These are phyloP conservation scores for Diorhabda sublineata DNA, from an alignment of 1,140 invertebrate genomes.

Conservation along the genomic window DNA sequence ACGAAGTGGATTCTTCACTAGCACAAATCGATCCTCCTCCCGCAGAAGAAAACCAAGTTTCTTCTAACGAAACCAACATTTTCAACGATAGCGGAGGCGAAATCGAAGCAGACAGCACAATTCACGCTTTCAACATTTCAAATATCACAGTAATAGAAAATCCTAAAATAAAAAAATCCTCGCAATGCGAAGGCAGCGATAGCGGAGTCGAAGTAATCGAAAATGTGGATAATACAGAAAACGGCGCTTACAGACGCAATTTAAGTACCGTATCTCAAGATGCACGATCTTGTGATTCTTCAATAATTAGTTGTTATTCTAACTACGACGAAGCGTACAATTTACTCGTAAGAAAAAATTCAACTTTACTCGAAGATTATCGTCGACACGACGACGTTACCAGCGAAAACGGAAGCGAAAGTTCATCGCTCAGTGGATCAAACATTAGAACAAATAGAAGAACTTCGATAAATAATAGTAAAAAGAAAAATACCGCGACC, in stretches of 20 bases:
- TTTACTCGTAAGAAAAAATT: conserved; percentile 50
- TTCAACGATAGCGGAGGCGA: conserved; percentile 23
- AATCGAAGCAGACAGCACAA: conserved; percentile 31
- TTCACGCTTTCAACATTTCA: conserved; percentile 36
- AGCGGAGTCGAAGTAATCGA: conserved; percentile 70
- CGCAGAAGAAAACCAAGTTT: not conserved
- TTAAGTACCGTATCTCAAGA: conserved; percentile 58
- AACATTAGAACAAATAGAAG: conserved; percentile 38
- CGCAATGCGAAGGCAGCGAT: conserved; percentile 63
- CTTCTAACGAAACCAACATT: not conserved
- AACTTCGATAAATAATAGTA: conserved; percentile 30
- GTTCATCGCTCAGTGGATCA: conserved; percentile 60
- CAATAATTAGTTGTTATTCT: conserved; percentile 69
- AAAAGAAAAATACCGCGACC: conserved; percentile 39
- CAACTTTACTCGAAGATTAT: conserved; percentile 47
- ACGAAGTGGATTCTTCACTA: not conserved
- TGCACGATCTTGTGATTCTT: conserved; percentile 66
- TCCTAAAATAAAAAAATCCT: conserved; percentile 14
- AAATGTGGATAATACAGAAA: conserved; percentile 51
- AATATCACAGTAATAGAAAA: conserved; percentile 41
- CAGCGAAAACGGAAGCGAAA: conserved; percentile 70
- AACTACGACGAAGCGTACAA: conserved; percentile 61
- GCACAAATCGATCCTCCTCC: not conserved
- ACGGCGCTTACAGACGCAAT: conserved; percentile 48
- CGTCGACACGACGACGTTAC: conserved; percentile 53